A percentile compares a stretch with the other conserved stretches of the same genome.
phyloP scores from a whole-genome alignment of 2,113 vertebrate species.

The Odontesthes bonariensis region DNA sequence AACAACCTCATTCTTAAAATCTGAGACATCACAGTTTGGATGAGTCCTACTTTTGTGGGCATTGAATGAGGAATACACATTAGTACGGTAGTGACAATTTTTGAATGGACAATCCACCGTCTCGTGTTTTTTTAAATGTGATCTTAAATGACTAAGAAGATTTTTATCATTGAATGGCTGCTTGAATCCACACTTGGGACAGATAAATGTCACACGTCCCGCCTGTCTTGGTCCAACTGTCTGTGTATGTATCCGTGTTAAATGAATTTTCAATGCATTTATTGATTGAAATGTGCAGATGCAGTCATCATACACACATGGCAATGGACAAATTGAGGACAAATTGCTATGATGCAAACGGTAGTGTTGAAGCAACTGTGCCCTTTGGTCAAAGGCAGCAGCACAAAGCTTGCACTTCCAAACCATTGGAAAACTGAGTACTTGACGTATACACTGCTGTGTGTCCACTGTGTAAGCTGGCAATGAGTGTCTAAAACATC shows the following conservation, averaged over 20 bases:
- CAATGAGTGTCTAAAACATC: too few relatives aligned
- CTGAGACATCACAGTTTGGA: constrained; percentile 13
- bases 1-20: constrained; percentile 8
- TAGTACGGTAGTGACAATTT: constrained; percentile 33
- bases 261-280: constrained; percentile 20
- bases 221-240: not conserved
- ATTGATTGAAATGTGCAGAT: constrained; percentile 2
- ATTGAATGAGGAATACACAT: constrained; percentile 46
- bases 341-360: constrained; percentile 3
- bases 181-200: constrained; percentile 4
- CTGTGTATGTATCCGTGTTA: not conserved
- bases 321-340: constrained; percentile 6
- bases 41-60: constrained; percentile 27
- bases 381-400: not conserved
- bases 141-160: constrained; percentile 35
- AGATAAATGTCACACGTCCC: constrained; percentile 15
- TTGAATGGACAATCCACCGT: constrained; percentile 43
- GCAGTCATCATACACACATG: constrained; percentile 8
- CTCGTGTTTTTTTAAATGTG: constrained; percentile 18
- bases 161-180: constrained; percentile 30
- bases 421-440: too few relatives aligned
- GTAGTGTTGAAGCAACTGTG: not conserved
- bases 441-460: too few relatives aligned
- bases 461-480: too few relatives aligned
- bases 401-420: constrained; percentile 7